Evolutionary conservation across 2,888 invertebrate species (phyloP), one percentile per base, ranked within the genome.

Genomic region (Metopia argyrocephala): DNA sequence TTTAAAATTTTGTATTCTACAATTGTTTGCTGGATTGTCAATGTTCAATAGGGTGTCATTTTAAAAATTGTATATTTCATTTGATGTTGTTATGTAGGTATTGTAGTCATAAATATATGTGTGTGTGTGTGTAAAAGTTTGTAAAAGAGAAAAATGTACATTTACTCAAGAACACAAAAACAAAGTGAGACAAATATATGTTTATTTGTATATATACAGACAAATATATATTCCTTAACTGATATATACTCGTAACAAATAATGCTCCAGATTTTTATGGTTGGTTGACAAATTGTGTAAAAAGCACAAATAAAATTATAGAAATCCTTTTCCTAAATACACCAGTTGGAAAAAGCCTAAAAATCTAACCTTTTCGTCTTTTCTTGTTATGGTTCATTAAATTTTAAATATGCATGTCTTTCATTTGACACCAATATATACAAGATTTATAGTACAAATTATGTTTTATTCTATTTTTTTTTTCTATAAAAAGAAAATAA

Each of bases 341-440:
- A 52, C 52, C 12, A n/a, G n/a, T n/a, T 12, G n/a, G 18, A 61
- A 9, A 45, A 15, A 5, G 21, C 5, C 23, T 21, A 23, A 45
- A 45, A n/a, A 25, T 27, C 5, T 3, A 64, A 45, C 71, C 28
- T 56, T 73, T 38, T 18, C 20, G 21, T 64, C 27, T n/a, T n/a
- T n/a, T n/a, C n/a, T n/a, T n/a, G n/a, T n/a, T 46, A 73, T 46
- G 46, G 62, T 46, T 62, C 64, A 61, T 73, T 73, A 56, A 71
- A 56, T n/a, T 50, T 59, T 50, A 59, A 70, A 73, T n/a, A 73
- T n/a, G 12, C n/a, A 20, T 28, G 5, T 28, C 20, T 59, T 27
- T 56, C 6, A 12, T 7, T 27, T n/a, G n/a, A n/a, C n/a, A n/a
- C n/a, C n/a, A n/a, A n/a, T n/a, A n/a, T n/a, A n/a, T n/a, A n/a